These are phyloP conservation scores for Drosophila novamexicana DNA, from an alignment of 1,140 invertebrate species.

Conservation along the genomic window DNA sequence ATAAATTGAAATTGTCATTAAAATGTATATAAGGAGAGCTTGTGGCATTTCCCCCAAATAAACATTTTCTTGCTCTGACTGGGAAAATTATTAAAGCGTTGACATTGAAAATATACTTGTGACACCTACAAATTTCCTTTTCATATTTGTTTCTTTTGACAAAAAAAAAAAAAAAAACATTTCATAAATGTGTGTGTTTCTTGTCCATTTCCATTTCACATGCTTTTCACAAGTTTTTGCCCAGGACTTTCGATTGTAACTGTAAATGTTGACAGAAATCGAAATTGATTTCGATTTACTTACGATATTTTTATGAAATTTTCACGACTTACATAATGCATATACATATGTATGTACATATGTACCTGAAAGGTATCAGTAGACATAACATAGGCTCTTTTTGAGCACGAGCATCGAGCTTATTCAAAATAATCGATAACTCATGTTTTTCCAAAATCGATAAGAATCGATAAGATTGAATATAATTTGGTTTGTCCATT, in stretches of 20 bases:
- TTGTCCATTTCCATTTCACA: background rate
- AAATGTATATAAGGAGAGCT: constrained; percentile 11
- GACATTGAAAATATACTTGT: constrained; percentile 43
- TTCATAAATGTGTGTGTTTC: background rate
- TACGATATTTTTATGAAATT: no score
- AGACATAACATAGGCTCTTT: no score
- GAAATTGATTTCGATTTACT: no score
- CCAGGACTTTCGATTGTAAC: background rate
- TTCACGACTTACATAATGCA: no score
- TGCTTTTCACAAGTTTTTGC: background rate
- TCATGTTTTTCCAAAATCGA: no score
- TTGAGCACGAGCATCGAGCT: no score
- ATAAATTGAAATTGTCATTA: constrained; percentile 37
- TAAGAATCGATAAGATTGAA: no score
- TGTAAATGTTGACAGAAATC: background rate
- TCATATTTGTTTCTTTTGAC: background rate
- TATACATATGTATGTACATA: no score
- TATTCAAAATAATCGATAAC: no score
- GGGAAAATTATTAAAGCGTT: constrained; percentile 40
- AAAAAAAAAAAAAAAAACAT: background rate
- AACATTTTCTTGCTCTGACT: constrained; percentile 10
- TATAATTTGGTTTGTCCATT: no score
- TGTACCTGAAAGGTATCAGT: no score
- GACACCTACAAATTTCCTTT: constrained; percentile 12
- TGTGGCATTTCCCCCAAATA: constrained; percentile 5